Evolutionary conservation across 2,888 invertebrate species (phyloP), one percentile per base, ranked within the genome.

Genomic region (Cheilosia soror): DNA sequence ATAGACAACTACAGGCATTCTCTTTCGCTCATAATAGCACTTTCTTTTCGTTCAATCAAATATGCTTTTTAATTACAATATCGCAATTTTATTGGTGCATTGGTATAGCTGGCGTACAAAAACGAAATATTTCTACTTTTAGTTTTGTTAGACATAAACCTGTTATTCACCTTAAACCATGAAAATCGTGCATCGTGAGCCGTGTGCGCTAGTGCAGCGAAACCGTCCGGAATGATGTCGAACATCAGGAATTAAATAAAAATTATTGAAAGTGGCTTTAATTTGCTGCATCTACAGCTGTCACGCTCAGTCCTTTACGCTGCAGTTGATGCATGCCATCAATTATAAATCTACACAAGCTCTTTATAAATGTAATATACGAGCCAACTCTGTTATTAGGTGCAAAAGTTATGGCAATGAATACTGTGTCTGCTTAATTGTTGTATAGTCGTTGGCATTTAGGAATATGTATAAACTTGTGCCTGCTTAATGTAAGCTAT

Each of bases 361-460:
- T 20, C 20, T 20, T 20, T 20, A 20, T 20, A 20, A 53, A 37
- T 68, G 55, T 31, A 31, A 37, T 55, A 44, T 53, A 80, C 55
- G 11, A 33, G 29, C 29, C 72, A 53, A 60, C 51, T 49, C 44
- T 62, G 49, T 33, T 63, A 69, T 68, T 75, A 49, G 55, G 75
- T 63, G 49, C 25, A 62, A 29, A 69, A 69, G 49, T 51, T 58
- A 65, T 84, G 73, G 79, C 83, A 79, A 69, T 84, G 79, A 75
- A 84, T 69, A 73, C 44, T 63, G 11, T 25, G 58, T 37, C 40
- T 47, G 51, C 42, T 75, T 79, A 69, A 84, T 84, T 75, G 69
- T 79, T 75, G 62, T 68, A 33, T 51, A 75, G 83, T 75, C 73
- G 73, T 73, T 79, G 79, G 53, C 79, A 72, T 72, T 83, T 72